Percentiles rank a stretch among this genome's conserved stretches.
Evolutionary conservation across 1,140 invertebrate species (phyloP).

Genomic region (Chelonus insularis): DNA sequence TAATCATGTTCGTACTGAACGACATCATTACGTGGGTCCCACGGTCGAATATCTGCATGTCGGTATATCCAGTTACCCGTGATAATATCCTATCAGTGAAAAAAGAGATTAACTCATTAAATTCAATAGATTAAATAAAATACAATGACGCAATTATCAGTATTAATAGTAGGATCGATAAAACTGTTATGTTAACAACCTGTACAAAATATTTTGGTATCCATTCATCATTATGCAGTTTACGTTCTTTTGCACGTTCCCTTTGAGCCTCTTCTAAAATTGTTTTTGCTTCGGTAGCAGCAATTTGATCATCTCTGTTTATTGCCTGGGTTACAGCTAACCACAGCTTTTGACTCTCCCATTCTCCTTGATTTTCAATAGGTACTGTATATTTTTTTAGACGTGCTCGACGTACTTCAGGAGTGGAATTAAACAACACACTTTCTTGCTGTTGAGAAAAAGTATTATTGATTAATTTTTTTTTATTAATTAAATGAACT

Average conservation of each 20-base stretch:
- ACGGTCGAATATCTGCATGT: conserved; percentile 74
- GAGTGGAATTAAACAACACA: conserved; percentile 75
- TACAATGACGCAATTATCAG: not conserved
- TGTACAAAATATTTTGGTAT: conserved; percentile 73
- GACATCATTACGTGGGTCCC: conserved; percentile 82
- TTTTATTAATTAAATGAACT: no score
- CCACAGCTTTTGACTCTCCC: conserved; percentile 89
- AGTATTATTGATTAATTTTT: not conserved
- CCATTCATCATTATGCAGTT: conserved; percentile 67
- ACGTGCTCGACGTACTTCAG: conserved; percentile 69
- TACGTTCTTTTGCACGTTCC: conserved; percentile 68
- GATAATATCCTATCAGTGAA: conserved; percentile 60
- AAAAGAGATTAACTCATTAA: conserved; percentile 7
- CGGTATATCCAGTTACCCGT: conserved; percentile 77
- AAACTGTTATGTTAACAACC: conserved; percentile 48
- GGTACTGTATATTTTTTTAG: conserved; percentile 80
- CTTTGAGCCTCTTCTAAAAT: conserved; percentile 85
- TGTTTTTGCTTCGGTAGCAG: conserved; percentile 89
- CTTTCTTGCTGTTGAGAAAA: conserved; percentile 66
- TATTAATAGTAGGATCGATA: conserved; percentile 22
- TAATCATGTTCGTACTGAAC: conserved; percentile 79
- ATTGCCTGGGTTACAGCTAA: conserved; percentile 82
- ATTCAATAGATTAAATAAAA: not conserved
- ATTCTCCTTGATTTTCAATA: conserved; percentile 74
- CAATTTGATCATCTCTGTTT: conserved; percentile 71